Evolutionary conservation across 2,888 invertebrate species (phyloP).

Genomic region (Rambutsinella grinnellia): DNA sequence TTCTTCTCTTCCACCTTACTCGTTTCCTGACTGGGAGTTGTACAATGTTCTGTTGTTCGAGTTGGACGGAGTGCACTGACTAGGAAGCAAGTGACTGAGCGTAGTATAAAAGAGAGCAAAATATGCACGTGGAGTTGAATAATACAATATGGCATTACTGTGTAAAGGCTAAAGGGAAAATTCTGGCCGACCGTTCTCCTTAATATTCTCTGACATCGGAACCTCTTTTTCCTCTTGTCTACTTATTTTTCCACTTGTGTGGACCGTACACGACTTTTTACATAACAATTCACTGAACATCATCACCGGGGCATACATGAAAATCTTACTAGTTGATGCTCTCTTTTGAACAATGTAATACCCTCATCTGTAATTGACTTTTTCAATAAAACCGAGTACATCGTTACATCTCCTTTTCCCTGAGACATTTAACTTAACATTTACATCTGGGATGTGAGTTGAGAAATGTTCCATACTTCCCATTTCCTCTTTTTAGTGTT

Average conservation of each 20-base stretch:
- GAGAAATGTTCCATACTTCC: slow-evolving; percentile 46
- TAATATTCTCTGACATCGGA: too few relatives aligned
- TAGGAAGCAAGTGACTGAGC: background rate
- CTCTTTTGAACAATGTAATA: background rate
- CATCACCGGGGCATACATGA: too few relatives aligned
- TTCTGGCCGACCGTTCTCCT: too few relatives aligned
- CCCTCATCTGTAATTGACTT: slow-evolving; percentile 44
- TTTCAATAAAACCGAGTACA: background rate
- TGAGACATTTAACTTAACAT: background rate
- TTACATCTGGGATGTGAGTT: background rate
- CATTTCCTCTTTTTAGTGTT: background rate
- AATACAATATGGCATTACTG: slow-evolving; percentile 4
- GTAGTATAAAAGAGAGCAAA: slow-evolving; percentile 44
- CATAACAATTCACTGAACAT: too few relatives aligned
- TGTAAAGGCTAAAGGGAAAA: too few relatives aligned
- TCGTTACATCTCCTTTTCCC: background rate
- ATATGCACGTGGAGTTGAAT: slow-evolving; percentile 60
- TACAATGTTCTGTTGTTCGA: background rate
- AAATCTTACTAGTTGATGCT: too few relatives aligned
- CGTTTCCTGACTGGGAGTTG: background rate
- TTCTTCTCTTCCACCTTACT: background rate
- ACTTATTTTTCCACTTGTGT: too few relatives aligned
- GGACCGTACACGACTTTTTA: too few relatives aligned
- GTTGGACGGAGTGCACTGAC: background rate
- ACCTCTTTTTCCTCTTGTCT: too few relatives aligned